A percentile compares a stretch with the other conserved stretches of the same genome.
Conservation (phyloP, 2,797 vertebrate species). For the Ficedula albicollis region DNA sequence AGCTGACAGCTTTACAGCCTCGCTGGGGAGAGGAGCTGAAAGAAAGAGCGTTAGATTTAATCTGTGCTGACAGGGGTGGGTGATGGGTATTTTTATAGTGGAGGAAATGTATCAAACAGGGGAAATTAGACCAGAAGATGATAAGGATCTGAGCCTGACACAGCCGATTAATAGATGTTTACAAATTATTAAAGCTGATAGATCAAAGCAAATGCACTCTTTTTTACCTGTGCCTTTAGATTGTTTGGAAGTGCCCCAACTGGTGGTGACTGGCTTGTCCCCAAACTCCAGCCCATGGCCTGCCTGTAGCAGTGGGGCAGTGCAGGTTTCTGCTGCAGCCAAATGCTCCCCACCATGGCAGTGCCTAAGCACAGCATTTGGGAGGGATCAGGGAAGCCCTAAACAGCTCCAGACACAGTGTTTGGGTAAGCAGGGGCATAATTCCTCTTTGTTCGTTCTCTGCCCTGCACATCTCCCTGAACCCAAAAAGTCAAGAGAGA, state of each 20-base stretch:
- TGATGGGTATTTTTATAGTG: constrained; percentile 78
- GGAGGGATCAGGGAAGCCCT: not conserved
- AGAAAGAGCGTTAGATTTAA: constrained; percentile 70
- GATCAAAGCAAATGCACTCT: constrained; percentile 80
- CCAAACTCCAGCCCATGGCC: accelerated
- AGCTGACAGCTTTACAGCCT: constrained; percentile 78
- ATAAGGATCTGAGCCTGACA: constrained; percentile 87
- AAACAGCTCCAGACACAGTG: not conserved
- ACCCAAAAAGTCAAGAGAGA: not conserved
- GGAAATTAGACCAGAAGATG: constrained; percentile 77
- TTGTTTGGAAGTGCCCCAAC: constrained; percentile 27
- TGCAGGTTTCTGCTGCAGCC: not conserved
- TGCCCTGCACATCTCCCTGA: not conserved
- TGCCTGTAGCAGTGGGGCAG: not conserved
- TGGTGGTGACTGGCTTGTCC: not conserved
- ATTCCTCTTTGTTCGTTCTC: not conserved
- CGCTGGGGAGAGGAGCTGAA: constrained; percentile 66
- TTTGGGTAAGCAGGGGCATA: not conserved
- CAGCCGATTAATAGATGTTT: constrained; percentile 92
- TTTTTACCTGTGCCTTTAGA: constrained; percentile 69
- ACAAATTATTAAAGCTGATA: constrained; percentile 79
- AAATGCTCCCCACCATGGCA: accelerated
- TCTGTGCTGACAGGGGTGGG: constrained; percentile 76
- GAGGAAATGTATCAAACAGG: constrained; percentile 73
- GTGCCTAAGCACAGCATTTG: not conserved